Evolutionary conservation across 2,888 invertebrate genomes (phyloP), one percentile per base, ranked within the genome.

Genomic region (Psococerastis gibbosa): DNA sequence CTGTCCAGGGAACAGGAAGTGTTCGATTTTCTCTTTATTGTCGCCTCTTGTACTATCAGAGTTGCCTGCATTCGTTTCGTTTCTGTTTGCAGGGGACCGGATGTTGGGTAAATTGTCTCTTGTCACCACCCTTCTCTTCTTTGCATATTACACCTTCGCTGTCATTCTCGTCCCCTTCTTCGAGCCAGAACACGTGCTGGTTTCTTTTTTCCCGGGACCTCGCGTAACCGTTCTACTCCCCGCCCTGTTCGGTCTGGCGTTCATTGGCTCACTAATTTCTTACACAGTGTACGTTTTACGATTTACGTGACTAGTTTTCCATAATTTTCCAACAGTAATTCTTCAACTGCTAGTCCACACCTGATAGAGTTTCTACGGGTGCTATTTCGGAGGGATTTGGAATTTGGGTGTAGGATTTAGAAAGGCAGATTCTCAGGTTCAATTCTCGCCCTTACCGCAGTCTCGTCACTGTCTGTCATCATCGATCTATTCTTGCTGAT

Each of bases 161-260:
- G 60, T 77, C n/a, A 70, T 75, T 46, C 68, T 71, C 41, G 65
- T 75, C 52, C 78, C 78, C 2, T 76, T 78, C 53, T 67, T 76
- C 52, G 66, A 70, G 43, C 64, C 60, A 70, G 71, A 69, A 52
- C 65, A 69, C 48, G 54, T 57, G 45, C 57, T 71, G 46, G 65
- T 63, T 54, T 54, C 57, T 18, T 54, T 65, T 45, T 66, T 73
- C 49, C 68, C 69, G 3, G 60, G 69, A 49, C 63, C 70, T 49
- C 60, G 65, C 56, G 68, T 70, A 62, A 71, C 67, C 18, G 61
- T 78, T 15, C 57, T 71, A 6, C 55, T 65, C 44, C 73, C 75
- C 48, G 73, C 71, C 3, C 53, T 64, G 18, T 69, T 68, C 58
- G 76, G 77, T 1, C 59, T 75, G 2, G 59, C 65, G 45, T 75